Percentiles rank a stretch among this genome's conserved stretches.
phyloP scores from a whole-genome alignment of 2,113 vertebrate genomes.

The Spea bombifrons region DNA sequence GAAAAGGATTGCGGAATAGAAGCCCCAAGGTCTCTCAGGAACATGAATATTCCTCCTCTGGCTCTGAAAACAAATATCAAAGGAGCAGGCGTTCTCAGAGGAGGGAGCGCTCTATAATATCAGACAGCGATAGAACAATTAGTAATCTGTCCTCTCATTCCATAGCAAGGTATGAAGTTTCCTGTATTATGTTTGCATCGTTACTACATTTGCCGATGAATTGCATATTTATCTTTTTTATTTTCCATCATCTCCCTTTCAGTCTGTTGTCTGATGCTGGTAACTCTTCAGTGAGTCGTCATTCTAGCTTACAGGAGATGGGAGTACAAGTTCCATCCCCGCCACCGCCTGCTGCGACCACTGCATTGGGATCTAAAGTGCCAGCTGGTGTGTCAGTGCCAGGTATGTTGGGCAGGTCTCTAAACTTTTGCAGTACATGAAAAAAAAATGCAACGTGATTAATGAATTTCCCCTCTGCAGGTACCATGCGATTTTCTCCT shows the following conservation, averaged over 20 bases:
- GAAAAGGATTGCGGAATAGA: constrained; percentile 1
- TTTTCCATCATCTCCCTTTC: neutral
- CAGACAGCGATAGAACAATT: constrained; percentile 66
- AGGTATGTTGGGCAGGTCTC: neutral
- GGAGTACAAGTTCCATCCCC: constrained; percentile 1
- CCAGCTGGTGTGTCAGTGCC: neutral
- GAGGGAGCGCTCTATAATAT: constrained; percentile 51
- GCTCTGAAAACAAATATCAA: constrained; percentile 64
- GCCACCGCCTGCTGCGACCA: neutral
- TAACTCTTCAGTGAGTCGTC: neutral
- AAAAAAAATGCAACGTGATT: neutral
- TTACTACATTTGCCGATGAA: neutral
- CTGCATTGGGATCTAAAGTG: constrained; percentile 1
- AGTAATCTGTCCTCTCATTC: constrained; percentile 72
- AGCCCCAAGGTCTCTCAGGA: constrained; percentile 64
- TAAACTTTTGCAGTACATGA: too few relatives aligned
- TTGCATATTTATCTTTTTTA: neutral
- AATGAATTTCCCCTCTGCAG: constrained; percentile 54
- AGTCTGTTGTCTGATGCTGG: constrained; percentile 17
- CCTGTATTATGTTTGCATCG: neutral
- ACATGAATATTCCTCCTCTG: constrained; percentile 68
- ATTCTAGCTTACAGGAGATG: neutral
- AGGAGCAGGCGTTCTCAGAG: neutral
- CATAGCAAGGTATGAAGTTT: constrained; percentile 70
- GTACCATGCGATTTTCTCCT: constrained; percentile 79